Base-by-base conservation (phyloP, 1,140 invertebrate genomes). In the Whitmania pigra region DNA sequence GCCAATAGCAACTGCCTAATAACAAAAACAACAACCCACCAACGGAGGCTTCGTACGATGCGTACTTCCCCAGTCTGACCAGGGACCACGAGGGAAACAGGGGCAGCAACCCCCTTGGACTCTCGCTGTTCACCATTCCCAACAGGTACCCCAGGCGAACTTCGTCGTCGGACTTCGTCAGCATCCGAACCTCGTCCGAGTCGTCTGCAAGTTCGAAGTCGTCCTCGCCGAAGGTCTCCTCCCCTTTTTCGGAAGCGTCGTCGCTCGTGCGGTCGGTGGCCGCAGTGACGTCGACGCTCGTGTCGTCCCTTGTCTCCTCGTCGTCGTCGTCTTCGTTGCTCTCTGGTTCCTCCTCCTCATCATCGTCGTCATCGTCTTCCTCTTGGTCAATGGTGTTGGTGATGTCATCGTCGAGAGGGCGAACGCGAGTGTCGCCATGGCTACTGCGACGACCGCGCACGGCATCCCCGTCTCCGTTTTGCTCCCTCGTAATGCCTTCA, bases 51-150 rank as follows among this genome's bases (percentile, higher is more conserved):
- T 90, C 93, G 80, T 97, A 97, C 17, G 76, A 67, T n/a, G 31
- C 76, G 36, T 77, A 92, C 0, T 90, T 87, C 11, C 94, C 95
- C 0, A 96, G 83, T 79, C 91, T 94, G 55, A 93, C 86, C 25
- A 98, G 82, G 1, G 90, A 90, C 93, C 94, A 98, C 74, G 92
- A 95, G 0, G 92, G 88, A 83, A 91, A 97, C 73, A 89, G 87
- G 0, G 95, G 93, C 66, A 95, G 82, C 15, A 94, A 82, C 0
- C 87, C 88, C 6, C 85, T 79, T 9, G 91, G 90, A 27, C 89
- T 91, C 70, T 85, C 86, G 0, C 88, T 86, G 77, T 94, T 90
- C 49, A 94, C 83, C 91, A 96, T 93, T 43, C 90, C 90, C 5
- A 91, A 89, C 53, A 95, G 82, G 83, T 94, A 94, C 83, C 92